These are phyloP conservation scores for Trachymyrmex cornetzi DNA, from an alignment of 1,140 invertebrate species.

Conservation along the genomic window DNA sequence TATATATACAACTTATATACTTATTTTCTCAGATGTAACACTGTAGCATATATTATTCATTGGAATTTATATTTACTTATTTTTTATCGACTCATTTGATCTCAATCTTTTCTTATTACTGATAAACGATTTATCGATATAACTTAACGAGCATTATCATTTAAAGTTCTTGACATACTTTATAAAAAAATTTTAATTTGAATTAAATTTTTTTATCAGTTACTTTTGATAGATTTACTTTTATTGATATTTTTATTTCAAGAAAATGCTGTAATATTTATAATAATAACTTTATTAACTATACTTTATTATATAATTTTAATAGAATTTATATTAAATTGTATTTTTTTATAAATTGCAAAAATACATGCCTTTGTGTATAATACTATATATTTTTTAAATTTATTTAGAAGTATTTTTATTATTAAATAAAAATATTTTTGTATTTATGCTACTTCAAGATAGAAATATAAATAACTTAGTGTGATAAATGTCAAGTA, in stretches of 20 bases:
- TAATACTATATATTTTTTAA: not conserved
- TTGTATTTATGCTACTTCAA: slow-evolving; percentile 59
- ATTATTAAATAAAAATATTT: slow-evolving; percentile 56
- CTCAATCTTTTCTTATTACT: not conserved
- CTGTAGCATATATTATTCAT: not conserved
- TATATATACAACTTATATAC: not conserved
- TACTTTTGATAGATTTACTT: not conserved
- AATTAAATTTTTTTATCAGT: not conserved
- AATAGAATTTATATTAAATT: slow-evolving; percentile 38
- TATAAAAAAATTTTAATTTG: not conserved
- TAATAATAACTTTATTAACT: not conserved
- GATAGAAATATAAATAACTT: slow-evolving; percentile 10
- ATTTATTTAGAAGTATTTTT: not conserved
- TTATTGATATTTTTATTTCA: slow-evolving; percentile 49
- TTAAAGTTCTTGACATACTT: slow-evolving; percentile 3
- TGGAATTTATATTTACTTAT: not conserved
- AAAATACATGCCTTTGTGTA: not conserved
- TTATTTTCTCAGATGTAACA: not conserved
- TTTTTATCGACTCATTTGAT: not conserved
- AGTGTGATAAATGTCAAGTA: not conserved
- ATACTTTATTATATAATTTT: not conserved
- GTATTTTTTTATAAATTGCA: not conserved
- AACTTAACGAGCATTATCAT: not conserved
- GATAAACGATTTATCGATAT: slow-evolving; percentile 10
- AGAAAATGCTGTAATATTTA: not conserved